Evolutionary conservation across 2,113 vertebrate genomes (phyloP), one percentile per base, ranked within the genome.

Genomic region (Sinocyclocheilus anshuiensis): DNA sequence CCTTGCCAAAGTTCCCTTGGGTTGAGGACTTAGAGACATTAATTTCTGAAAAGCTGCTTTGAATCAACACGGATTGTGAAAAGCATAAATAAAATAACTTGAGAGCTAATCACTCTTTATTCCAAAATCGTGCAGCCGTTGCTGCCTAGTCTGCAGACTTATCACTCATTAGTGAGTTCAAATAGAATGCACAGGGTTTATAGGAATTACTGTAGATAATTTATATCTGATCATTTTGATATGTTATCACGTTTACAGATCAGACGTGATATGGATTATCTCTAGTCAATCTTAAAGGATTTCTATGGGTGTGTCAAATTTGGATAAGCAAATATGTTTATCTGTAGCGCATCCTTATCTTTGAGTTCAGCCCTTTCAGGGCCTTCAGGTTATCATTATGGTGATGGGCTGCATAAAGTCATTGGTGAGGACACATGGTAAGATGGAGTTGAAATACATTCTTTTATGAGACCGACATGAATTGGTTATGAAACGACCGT

Each of bases 181-280:
- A 1, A 48, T 76, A 5, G 15, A 76, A 76, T 76, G 20, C 74
- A 22, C 26, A 4, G 53, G 48, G 36, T 45, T 61, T 45, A 45
- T 7, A 15, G 8, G 20, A 5, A 18, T 81, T 67, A 12, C 59
- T 67, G 59, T 48, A 48, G 36, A 26, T 81, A 10, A 81, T 22
- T 67, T 6, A 20, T n/a, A 20, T 63, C 57, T 16, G 22, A 63
- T 81, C 2, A 26, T 65, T 33, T 69, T 50, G 42, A 50, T 50
- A 50, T 82, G 24, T 82, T 82, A 82, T 82, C 61, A 3, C 4
- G 6, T 50, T 50, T 82, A 82, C n/a, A 29, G 42, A 82, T 82
- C 42, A 69, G 15, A 59, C 2, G 9, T 72, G 26, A 18, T 18
- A 69, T 33, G 6, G 36, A 5, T 80, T 45, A 65, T 65, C 59